Base-by-base conservation (phyloP, 2,888 invertebrate species). In the Drosophila testacea region DNA sequence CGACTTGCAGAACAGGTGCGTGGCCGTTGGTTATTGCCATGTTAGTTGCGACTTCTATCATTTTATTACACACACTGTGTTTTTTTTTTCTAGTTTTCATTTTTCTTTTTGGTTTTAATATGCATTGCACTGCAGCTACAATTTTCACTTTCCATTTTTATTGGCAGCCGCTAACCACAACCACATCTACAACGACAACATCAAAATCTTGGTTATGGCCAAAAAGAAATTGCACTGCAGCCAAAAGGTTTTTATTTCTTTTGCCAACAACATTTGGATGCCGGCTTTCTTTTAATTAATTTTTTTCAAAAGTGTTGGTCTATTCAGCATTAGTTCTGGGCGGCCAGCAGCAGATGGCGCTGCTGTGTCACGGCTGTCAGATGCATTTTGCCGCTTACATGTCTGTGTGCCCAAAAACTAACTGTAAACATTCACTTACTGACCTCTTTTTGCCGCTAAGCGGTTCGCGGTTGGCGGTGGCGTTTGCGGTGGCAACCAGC, bases 101-200 rank as follows among this genome's bases (percentile, higher is more conserved):
- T 41, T 66, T 65, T 56, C 50, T 47, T 38, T 69, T 69, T 64
- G 47, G 48, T 72, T 84, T 89, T 85, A 88, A 89, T 88, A 88
- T 89, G 89, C 89, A 88, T 54, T 76, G 69, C 76, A 57, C 47
- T 79, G 86, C 85, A 82, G 69, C 80, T 74, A 72, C 89, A 85
- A 86, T 89, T 86, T 86, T 86, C 85, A 86, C 85, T 86, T 86
- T 86, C 85, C 85, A 88, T 86, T 86, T 85, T 86, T 89, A 86
- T 86, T 86, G 85, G 82, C 82, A 82, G 44, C 55, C 72, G 47
- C 50, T 52, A 67, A 74, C 56, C 73, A 42, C 41, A 66, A 54
- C 66, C 41, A 52, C 68, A 44, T 55, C 67, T 66, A 83, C 84
- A 84, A 54, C 62, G 46, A 52, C 68, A 44, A 57, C 67, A 73